A percentile compares a stretch with the other conserved stretches of the same genome.
Conservation (phyloP, 2,888 invertebrate genomes). For the Mechanitis mazaeus region DNA sequence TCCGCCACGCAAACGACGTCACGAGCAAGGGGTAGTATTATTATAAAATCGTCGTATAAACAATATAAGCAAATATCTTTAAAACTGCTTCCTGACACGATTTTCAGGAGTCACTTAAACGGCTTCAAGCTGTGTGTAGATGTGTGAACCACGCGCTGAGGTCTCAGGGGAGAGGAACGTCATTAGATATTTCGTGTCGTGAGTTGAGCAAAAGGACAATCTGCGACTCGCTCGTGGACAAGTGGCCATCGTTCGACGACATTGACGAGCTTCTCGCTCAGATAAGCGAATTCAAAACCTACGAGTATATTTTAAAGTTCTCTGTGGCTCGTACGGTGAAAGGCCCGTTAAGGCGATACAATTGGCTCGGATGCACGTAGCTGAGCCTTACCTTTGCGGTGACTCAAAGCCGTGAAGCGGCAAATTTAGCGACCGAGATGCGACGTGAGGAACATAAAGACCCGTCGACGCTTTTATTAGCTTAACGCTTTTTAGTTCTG, state of each 20-base stretch:
- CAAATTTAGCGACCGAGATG: constrained; percentile 36
- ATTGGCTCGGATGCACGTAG: constrained; percentile 56
- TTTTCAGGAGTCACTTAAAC: too few species aligned
- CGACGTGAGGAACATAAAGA: constrained; percentile 27
- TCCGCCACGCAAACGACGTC: too few species aligned
- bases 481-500: constrained; percentile 20
- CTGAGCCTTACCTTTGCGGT: constrained; percentile 43
- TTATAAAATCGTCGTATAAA: too few species aligned
- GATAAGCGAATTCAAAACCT: constrained; percentile 19
- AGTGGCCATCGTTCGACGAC: background rate
- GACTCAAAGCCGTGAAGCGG: constrained; percentile 41
- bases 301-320: constrained; percentile 22
- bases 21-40: too few species aligned
- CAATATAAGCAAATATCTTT: too few species aligned
- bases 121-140: too few species aligned
- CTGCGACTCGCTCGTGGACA: constrained; percentile 17
- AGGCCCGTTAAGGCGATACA: constrained; percentile 49
- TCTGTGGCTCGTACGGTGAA: constrained; percentile 27
- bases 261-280: background rate
- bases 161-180: constrained; percentile 7
- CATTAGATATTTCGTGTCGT: constrained; percentile 13
- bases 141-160: background rate
- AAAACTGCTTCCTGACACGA: too few species aligned
- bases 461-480: constrained; percentile 14
- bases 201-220: constrained; percentile 14